phyloP scores from a whole-genome alignment of 2,888 invertebrate species.

The Pseudococcus longispinus region DNA sequence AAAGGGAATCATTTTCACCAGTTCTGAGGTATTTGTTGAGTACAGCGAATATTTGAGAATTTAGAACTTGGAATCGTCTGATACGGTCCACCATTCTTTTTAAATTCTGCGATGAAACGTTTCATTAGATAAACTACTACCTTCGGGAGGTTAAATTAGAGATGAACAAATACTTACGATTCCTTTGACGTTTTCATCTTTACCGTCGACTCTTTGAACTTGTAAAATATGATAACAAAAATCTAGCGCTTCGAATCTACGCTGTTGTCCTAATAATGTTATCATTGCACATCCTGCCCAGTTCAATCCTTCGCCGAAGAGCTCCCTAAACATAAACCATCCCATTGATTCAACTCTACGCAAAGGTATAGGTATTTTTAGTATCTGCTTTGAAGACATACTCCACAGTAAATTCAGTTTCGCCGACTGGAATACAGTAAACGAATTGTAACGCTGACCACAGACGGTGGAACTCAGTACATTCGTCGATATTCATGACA shows the following conservation, averaged over 20 bases:
- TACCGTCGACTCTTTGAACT: constrained; percentile 94
- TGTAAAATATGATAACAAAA: constrained; percentile 97
- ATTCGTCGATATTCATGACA: constrained; percentile 95
- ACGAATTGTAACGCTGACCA: constrained; percentile 99
- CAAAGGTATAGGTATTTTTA: background rate
- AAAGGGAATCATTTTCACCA: constrained; percentile 77
- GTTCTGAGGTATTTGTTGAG: constrained; percentile 92
- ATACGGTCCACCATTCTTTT: constrained; percentile 98
- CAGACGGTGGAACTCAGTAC: constrained; percentile 92
- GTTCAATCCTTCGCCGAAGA: constrained; percentile 97
- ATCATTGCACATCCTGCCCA: constrained; percentile 99
- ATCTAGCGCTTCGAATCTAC: constrained; percentile 95
- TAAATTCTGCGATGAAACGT: constrained; percentile 72
- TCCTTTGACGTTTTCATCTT: constrained; percentile 92
- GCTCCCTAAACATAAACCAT: constrained; percentile 70
- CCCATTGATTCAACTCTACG: background rate
- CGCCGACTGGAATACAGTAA: constrained; percentile 95
- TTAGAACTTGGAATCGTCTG: constrained; percentile 95
- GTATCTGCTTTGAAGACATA: constrained; percentile 65
- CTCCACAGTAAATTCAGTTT: constrained; percentile 96
- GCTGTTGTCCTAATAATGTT: constrained; percentile 90
- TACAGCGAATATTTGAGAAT: constrained; percentile 96
- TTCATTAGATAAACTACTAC: background rate
- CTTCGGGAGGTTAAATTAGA: constrained; percentile 60
- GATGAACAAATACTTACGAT: constrained; percentile 73